phyloP scores from a whole-genome alignment of 2,113 vertebrate species.

The Ameiurus melas region DNA sequence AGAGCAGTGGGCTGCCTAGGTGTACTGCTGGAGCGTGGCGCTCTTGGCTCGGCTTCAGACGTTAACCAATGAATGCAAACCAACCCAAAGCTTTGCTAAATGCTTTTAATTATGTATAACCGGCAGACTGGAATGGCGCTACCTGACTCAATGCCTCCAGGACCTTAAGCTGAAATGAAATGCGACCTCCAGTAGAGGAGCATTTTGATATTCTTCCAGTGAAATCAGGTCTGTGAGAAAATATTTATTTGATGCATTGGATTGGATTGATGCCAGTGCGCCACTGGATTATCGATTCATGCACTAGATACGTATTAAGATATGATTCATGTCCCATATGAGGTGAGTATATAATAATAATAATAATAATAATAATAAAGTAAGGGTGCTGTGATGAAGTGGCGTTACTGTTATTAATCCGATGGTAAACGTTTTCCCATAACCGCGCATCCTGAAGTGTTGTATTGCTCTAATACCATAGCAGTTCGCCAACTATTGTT shows the following conservation, averaged over 20 bases:
- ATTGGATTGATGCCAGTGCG: neutral
- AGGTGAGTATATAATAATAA: neutral
- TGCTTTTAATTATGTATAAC: slow-evolving; percentile 56
- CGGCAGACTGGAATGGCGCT: neutral
- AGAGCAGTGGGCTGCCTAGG: slow-evolving; percentile 2
- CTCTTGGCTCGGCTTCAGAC: slow-evolving; percentile 59
- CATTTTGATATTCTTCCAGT: neutral
- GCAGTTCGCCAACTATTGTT: neutral
- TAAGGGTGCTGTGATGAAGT: neutral
- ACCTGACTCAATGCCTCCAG: slow-evolving; percentile 35
- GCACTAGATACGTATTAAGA: neutral
- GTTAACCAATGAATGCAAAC: slow-evolving; percentile 58
- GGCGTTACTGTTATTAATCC: neutral
- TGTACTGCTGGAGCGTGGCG: slow-evolving; percentile 38
- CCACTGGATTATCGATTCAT: neutral
- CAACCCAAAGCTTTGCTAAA: slow-evolving; percentile 48
- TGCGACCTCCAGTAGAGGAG: slow-evolving; percentile 4
- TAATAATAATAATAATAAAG: neutral
- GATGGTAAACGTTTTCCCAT: neutral
- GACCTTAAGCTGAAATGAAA: slow-evolving; percentile 27
- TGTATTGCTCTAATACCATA: neutral
- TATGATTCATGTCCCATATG: neutral
- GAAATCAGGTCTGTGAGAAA: neutral
- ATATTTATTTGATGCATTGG: neutral
- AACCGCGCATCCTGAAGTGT: neutral